Conservation (phyloP, 1,140 invertebrate species). For the Pseudomyrmex dendroicus region DNA sequence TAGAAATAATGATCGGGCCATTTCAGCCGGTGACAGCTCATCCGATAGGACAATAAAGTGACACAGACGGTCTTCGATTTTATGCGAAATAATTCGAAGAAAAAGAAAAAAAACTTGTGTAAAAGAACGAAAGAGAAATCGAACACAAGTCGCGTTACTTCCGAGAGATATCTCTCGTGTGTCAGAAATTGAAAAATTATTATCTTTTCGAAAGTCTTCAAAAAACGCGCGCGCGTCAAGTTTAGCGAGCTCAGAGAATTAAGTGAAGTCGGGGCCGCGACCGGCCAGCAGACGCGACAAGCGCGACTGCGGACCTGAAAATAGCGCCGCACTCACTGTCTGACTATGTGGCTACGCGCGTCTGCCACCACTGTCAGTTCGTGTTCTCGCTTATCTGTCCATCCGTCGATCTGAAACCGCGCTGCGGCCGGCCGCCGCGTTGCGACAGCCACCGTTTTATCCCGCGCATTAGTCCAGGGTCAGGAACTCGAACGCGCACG, state of each 20-base stretch:
- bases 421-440: constrained; percentile 26
- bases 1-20: not conserved
- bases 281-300: constrained; percentile 53
- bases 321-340: constrained; percentile 81
- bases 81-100: not conserved
- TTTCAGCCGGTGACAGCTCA: not conserved
- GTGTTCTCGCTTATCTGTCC: constrained; percentile 62
- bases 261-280: constrained; percentile 66
- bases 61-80: not conserved
- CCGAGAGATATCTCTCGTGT: not conserved
- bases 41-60: not conserved
- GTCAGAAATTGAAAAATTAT: not conserved
- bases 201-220: constrained; percentile 19
- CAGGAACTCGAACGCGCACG: constrained; percentile 5
- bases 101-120: not conserved
- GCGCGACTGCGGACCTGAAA: constrained; percentile 73
- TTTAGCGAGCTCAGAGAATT: constrained; percentile 67
- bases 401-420: constrained; percentile 72
- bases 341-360: constrained; percentile 78
- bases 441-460: constrained; percentile 38
- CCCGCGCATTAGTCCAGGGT: constrained; percentile 24
- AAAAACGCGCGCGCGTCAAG: constrained; percentile 45
- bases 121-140: not conserved
- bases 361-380: constrained; percentile 70
- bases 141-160: not conserved